Evolutionary conservation across 1,140 invertebrate species (phyloP).

Genomic region (Maconellicoccus hirsutus): DNA sequence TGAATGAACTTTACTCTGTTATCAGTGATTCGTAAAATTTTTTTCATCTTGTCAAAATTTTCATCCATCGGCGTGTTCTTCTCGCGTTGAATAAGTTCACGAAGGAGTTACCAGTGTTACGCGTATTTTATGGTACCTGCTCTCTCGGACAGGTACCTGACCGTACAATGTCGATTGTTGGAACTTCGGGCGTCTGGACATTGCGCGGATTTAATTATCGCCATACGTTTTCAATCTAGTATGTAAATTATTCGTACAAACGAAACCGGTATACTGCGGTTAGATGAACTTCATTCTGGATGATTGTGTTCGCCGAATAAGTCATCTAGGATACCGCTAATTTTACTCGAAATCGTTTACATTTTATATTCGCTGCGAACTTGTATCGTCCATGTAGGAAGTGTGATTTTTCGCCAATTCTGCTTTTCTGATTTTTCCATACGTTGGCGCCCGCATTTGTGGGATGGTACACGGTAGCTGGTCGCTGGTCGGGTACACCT

Average conservation of each 20-base stretch:
- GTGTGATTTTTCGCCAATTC: too few species aligned
- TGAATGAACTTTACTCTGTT: neutral
- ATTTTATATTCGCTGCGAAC: too few species aligned
- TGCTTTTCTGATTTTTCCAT: too few species aligned
- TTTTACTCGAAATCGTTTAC: neutral
- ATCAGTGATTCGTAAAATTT: conserved; percentile 4
- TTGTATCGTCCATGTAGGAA: too few species aligned
- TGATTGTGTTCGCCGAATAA: neutral
- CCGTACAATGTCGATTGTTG: neutral
- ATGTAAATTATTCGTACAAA: neutral
- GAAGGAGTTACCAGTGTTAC: too few species aligned
- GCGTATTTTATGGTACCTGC: too few species aligned
- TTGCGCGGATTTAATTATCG: neutral
- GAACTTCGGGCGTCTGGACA: neutral
- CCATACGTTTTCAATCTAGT: neutral
- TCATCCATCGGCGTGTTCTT: too few species aligned
- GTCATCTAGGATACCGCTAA: neutral
- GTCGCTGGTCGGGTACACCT: too few species aligned
- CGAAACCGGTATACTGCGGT: neutral
- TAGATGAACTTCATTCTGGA: neutral
- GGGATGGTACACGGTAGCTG: too few species aligned
- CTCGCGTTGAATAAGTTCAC: too few species aligned
- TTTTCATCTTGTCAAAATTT: neutral
- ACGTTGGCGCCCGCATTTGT: too few species aligned
- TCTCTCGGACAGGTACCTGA: too few species aligned